Conservation (phyloP, 2,888 invertebrate species). For the Eilema caniola region DNA sequence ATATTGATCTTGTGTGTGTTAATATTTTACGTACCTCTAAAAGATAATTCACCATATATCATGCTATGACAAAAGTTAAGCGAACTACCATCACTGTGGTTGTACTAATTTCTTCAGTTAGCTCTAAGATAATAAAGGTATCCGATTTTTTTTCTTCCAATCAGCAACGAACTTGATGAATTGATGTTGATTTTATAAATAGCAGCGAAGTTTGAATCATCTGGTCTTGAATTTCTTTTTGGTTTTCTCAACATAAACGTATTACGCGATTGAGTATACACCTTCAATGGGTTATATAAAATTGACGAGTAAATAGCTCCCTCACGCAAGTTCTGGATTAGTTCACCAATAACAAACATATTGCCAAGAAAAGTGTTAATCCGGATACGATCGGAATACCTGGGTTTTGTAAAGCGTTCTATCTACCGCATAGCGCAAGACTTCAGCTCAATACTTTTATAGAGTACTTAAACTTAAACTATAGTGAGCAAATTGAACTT, state of each 20-base stretch:
- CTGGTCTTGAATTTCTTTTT: conserved; percentile 1
- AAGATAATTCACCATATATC: not conserved
- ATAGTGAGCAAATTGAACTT: no score
- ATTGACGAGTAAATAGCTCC: conserved; percentile 5
- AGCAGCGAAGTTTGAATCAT: conserved; percentile 1
- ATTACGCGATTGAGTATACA: conserved; percentile 31
- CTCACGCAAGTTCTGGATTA: not conserved
- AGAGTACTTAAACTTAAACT: no score
- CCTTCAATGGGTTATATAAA: not conserved
- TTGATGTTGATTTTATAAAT: conserved; percentile 5
- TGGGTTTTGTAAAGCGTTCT: no score
- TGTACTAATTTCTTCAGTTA: not conserved
- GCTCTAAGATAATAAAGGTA: not conserved
- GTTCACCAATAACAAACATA: not conserved
- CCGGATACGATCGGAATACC: no score
- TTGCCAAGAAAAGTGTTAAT: no score
- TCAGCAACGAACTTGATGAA: conserved; percentile 1
- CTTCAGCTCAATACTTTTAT: no score
- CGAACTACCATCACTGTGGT: not conserved
- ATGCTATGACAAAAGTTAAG: not conserved
- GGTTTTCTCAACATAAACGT: conserved; percentile 6
- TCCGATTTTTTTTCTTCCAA: not conserved
- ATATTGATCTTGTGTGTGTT: no score
- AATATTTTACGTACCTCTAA: not conserved
- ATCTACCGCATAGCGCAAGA: no score